Evolutionary conservation across 2,888 invertebrate species (phyloP).

Genomic region (Cyclophora punctaria): DNA sequence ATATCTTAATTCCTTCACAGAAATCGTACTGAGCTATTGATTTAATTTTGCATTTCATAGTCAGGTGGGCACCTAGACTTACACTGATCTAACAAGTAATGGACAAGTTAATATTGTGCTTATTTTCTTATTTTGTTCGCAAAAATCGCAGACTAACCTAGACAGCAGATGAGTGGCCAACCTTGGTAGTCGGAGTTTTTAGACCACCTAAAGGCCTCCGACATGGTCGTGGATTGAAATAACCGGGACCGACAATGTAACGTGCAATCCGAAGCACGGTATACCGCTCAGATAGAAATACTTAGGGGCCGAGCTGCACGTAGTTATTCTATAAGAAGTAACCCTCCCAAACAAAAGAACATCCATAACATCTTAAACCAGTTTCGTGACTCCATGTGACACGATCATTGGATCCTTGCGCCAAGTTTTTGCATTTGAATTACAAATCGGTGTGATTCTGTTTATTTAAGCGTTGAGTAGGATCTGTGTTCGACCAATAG

Average conservation of each 20-base stretch:
- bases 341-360: not conserved
- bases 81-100: not conserved
- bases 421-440: slow-evolving; percentile 49
- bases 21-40: slow-evolving; percentile 38
- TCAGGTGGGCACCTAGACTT: slow-evolving; percentile 33
- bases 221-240: no score
- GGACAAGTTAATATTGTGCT: no score
- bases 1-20: slow-evolving; percentile 29
- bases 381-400: slow-evolving; percentile 25
- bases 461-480: slow-evolving; percentile 41
- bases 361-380: not conserved
- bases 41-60: slow-evolving; percentile 48
- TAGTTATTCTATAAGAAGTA: no score
- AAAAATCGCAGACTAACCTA: no score
- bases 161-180: no score
- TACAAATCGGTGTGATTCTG: slow-evolving; percentile 41
- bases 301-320: no score
- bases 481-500: slow-evolving; percentile 17
- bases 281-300: no score
- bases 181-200: no score
- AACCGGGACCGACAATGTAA: no score
- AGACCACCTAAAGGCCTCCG: no score
- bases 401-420: slow-evolving; percentile 31
- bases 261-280: no score
- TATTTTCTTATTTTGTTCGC: no score